Evolutionary conservation across 1,140 invertebrate genomes (phyloP).

Genomic region (Eurytemora carolleeae): DNA sequence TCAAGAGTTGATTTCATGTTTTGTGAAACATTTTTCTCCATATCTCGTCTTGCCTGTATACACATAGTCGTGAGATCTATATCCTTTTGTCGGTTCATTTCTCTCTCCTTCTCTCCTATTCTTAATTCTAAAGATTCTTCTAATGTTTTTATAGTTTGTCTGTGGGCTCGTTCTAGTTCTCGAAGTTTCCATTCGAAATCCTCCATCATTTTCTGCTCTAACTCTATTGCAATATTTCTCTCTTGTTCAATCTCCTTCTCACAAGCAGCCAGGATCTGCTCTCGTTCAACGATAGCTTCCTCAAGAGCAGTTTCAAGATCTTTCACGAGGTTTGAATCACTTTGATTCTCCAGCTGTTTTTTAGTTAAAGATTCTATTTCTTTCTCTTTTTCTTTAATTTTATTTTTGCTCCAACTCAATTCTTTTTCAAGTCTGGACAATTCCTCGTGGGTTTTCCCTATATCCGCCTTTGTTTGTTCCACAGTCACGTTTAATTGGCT

Average conservation of each 20-base stretch:
- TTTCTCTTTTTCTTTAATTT: no score
- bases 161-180: conserved; percentile 38
- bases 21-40: no score
- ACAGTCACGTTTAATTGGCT: no score
- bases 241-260: conserved; percentile 10
- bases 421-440: no score
- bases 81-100: conserved; percentile 5
- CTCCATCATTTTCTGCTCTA: conserved; percentile 36
- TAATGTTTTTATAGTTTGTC: conserved; percentile 33
- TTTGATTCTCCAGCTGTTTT: no score
- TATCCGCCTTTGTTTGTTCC: no score
- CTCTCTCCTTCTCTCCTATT: neutral
- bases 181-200: conserved; percentile 46
- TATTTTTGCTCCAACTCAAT: no score
- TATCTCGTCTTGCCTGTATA: conserved; percentile 6
- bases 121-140: neutral
- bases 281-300: conserved; percentile 8
- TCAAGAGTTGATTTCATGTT: no score
- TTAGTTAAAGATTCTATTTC: no score
- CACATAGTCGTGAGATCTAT: conserved; percentile 4
- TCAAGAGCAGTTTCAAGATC: conserved; percentile 10
- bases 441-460: no score
- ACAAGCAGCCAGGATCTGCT: conserved; percentile 8
- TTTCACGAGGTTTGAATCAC: no score
- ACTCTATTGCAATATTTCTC: conserved; percentile 10